These are phyloP conservation scores for Artibeus jamaicensis DNA, from an alignment of 2,797 vertebrate genomes.

Conservation along the genomic window DNA sequence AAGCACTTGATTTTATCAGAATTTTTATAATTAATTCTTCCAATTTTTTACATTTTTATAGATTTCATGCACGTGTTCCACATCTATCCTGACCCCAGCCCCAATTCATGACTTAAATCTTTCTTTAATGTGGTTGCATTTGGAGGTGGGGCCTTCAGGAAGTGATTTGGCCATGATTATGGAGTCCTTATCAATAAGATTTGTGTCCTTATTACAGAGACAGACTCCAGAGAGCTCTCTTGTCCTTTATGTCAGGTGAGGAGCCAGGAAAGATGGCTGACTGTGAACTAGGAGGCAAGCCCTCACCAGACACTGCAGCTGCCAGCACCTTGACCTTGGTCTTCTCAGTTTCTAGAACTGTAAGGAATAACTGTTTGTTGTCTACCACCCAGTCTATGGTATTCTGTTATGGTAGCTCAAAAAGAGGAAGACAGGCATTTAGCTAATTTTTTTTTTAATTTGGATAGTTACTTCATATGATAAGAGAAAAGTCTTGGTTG, in stretches of 20 bases:
- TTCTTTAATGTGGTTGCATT: not conserved
- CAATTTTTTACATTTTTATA: not conserved
- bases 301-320: not conserved
- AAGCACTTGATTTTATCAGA: not conserved
- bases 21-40: not conserved
- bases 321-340: not conserved
- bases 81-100: too few relatives aligned
- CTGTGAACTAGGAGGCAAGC: too few relatives aligned
- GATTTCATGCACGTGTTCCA: not conserved
- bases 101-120: not conserved
- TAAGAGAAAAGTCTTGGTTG: not conserved
- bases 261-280: not conserved
- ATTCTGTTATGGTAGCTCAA: not conserved
- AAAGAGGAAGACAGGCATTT: not conserved
- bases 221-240: not conserved
- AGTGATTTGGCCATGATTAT: not conserved
- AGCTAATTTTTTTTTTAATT: not conserved
- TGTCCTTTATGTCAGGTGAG: not conserved
- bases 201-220: not conserved
- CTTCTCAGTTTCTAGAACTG: not conserved
- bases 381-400: not conserved
- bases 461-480: not conserved
- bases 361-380: too few relatives aligned
- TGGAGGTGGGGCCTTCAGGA: not conserved
- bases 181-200: not conserved